Conservation (phyloP, 2,797 vertebrate species). For the Falco biarmicus region DNA sequence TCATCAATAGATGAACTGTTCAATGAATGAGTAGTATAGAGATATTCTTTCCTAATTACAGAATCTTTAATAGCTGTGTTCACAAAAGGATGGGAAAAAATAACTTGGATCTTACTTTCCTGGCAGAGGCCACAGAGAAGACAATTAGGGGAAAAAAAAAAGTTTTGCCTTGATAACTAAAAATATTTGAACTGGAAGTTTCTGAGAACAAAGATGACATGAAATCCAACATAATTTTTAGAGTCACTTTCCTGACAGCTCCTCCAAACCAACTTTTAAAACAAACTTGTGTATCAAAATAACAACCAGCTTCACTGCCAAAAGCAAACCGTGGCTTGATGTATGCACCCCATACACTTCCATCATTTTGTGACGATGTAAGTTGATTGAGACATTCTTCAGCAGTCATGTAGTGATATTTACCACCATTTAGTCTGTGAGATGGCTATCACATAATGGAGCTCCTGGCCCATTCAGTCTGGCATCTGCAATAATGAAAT, state of each 20-base stretch:
- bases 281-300: not conserved
- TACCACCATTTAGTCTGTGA: not conserved
- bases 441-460: not conserved
- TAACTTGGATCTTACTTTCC: not conserved
- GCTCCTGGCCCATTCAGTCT: not conserved
- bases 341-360: constrained; percentile 64
- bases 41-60: not conserved
- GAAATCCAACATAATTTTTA: not conserved
- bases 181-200: not conserved
- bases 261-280: not conserved
- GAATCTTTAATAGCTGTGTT: not conserved
- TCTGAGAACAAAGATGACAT: not conserved
- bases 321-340: not conserved
- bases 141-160: not conserved
- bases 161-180: not conserved
- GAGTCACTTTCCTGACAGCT: not conserved
- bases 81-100: constrained; percentile 41
- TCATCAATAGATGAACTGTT: not conserved
- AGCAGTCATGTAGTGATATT: constrained; percentile 50
- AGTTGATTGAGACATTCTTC: constrained; percentile 73
- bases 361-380: constrained; percentile 59
- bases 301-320: not conserved
- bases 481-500: constrained; percentile 25
- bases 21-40: not conserved
- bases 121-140: not conserved